Conservation (phyloP, 2,113 vertebrate genomes). For the Peucedramus taeniatus region DNA sequence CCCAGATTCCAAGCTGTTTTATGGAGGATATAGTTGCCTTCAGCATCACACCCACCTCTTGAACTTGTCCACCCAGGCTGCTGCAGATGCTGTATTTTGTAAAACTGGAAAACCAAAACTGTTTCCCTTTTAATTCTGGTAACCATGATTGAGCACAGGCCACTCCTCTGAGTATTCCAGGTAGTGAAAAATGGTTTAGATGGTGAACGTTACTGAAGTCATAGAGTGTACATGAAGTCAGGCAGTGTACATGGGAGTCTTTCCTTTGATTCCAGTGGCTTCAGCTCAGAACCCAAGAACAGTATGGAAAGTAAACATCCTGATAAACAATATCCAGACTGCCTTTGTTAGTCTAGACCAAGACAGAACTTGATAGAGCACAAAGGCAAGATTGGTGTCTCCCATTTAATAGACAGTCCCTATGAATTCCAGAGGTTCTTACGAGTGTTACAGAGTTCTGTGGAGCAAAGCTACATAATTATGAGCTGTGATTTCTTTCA, state of each 20-base stretch:
- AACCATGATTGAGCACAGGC: not conserved
- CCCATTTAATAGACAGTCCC: not conserved
- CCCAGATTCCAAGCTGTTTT: not conserved
- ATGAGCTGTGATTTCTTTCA: not conserved
- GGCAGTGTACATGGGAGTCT: not conserved
- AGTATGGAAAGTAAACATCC: not conserved
- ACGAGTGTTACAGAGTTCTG: not conserved
- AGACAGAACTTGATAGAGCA: not conserved
- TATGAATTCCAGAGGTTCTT: not conserved
- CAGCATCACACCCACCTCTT: not conserved
- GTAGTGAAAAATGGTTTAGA: not conserved
- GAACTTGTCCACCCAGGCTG: no score
- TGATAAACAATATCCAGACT: not conserved
- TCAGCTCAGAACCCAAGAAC: not conserved
- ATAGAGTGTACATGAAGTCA: not conserved
- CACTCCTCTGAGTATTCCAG: not conserved
- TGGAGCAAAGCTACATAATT: not conserved
- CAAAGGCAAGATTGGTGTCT: not conserved
- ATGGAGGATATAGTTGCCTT: not conserved
- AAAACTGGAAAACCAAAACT: not conserved
- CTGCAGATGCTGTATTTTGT: not conserved
- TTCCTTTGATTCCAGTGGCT: not conserved
- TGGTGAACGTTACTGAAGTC: not conserved
- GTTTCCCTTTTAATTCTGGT: not conserved
- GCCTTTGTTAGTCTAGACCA: not conserved